Conservation (phyloP, 2,113 vertebrate species). For the Corynorhinus townsendii region DNA sequence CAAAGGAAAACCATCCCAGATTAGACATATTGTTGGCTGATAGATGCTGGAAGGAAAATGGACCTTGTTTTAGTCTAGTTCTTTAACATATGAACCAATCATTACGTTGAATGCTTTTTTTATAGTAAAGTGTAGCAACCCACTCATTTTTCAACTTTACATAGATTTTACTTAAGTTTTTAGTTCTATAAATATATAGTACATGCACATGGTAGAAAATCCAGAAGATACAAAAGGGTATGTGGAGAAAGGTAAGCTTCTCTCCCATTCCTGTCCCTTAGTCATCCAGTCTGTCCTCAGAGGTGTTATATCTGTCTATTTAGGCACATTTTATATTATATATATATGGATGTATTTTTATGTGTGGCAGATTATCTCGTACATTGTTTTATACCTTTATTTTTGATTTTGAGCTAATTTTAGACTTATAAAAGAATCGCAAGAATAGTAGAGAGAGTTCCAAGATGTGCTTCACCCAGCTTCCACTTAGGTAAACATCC, state of each 20-base stretch:
- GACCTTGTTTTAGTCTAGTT: neutral
- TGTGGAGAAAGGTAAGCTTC: neutral
- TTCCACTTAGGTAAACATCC: neutral
- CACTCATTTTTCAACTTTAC: neutral
- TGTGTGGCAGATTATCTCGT: neutral
- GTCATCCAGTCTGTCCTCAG: neutral
- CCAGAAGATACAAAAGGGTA: neutral
- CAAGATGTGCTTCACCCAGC: neutral
- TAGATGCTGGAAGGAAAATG: neutral
- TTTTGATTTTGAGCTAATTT: neutral
- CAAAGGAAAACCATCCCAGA: neutral
- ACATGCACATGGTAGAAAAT: neutral
- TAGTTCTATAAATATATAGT: neutral
- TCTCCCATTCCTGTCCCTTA: neutral
- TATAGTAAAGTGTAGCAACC: neutral
- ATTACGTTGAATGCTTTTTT: neutral
- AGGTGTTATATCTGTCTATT: neutral
- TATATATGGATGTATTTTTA: neutral
- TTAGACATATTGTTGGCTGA: neutral
- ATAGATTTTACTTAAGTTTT: neutral
- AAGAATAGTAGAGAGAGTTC: neutral
- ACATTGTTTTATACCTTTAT: neutral
- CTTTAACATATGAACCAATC: neutral
- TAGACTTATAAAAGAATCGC: neutral
- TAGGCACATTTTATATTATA: neutral